These are phyloP conservation scores for Apogon talboti DNA, from an alignment of 2,797 vertebrate species.

Conservation along the genomic window DNA sequence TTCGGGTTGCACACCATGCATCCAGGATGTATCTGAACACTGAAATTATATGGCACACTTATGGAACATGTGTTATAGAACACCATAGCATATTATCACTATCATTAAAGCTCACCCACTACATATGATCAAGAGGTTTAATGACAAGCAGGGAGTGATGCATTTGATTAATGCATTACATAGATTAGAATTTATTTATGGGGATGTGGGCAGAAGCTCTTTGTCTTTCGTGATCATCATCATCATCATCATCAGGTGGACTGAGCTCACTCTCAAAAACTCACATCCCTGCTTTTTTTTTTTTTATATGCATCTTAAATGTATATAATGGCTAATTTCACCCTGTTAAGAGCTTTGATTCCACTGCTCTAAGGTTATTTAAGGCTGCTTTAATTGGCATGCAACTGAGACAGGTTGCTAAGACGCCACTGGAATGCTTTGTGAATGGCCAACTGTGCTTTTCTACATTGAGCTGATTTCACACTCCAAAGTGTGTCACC, in stretches of 20 bases:
- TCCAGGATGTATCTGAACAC: too few species aligned
- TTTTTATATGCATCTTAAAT: too few species aligned
- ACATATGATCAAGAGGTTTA: conserved; percentile 28
- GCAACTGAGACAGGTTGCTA: conserved; percentile 69
- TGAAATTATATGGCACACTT: too few species aligned
- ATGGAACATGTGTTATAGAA: too few species aligned
- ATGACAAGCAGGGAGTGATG: conserved; percentile 27
- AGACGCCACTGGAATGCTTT: conserved; percentile 63
- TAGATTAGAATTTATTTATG: conserved; percentile 21
- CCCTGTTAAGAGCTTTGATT: conserved; percentile 39
- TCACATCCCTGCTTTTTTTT: conserved; percentile 8
- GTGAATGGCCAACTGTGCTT: conserved; percentile 65
- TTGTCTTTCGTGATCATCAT: conserved; percentile 17
- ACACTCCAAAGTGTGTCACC: conserved; percentile 54
- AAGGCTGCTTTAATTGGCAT: conserved; percentile 70
- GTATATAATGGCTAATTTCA: conserved; percentile 40
- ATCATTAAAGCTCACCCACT: too few species aligned
- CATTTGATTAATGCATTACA: conserved; percentile 35
- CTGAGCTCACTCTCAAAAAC: conserved; percentile 13
- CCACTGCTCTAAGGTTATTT: conserved; percentile 53
- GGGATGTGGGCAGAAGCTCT: conserved; percentile 11
- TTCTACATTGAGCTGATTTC: conserved; percentile 65
- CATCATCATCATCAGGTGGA: conserved; percentile 12
- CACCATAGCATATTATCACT: too few species aligned
- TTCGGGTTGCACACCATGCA: too few species aligned